Evolutionary conservation across 2,888 invertebrate genomes (phyloP).

Genomic region (Drosophila kuntzei): DNA sequence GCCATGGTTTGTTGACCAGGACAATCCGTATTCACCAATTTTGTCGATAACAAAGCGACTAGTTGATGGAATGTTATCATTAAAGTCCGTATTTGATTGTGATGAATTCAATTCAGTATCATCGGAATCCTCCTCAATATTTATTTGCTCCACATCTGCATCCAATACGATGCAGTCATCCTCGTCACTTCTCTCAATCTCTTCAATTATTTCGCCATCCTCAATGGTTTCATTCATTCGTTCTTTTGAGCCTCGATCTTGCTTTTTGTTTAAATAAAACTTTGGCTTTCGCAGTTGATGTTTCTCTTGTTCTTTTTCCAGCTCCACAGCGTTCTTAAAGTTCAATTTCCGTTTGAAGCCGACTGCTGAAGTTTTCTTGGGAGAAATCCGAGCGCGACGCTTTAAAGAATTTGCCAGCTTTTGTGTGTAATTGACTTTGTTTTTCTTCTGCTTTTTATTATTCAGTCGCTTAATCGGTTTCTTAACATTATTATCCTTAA

Average conservation of each 20-base stretch:
- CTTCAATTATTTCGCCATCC: constrained; percentile 63
- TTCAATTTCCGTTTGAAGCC: constrained; percentile 27
- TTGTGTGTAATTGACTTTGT: constrained; percentile 15
- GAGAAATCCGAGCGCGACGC: constrained; percentile 29
- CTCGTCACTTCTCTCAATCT: constrained; percentile 56
- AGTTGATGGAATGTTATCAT: constrained; percentile 14
- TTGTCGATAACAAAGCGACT: constrained; percentile 38
- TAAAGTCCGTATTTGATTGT: constrained; percentile 12
- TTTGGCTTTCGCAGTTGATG: constrained; percentile 33
- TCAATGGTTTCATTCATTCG: constrained; percentile 18
- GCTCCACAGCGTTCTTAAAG: neutral
- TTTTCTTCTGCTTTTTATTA: neutral
- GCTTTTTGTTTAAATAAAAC: constrained; percentile 31
- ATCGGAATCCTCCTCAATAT: constrained; percentile 27
- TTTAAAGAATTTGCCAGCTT: constrained; percentile 64
- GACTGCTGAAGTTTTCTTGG: neutral
- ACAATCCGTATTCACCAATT: constrained; percentile 1
- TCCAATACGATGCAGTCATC: constrained; percentile 69
- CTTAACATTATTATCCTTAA: constrained; percentile 40
- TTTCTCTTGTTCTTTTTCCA: neutral
- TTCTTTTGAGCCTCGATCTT: neutral
- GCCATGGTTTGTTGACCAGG: neutral
- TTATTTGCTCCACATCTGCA: constrained; percentile 21
- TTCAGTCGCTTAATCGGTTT: constrained; percentile 41
- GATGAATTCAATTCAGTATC: neutral